These are phyloP conservation scores for Cataglyphis rosenhaueri DNA, from an alignment of 2,888 invertebrate species.

Conservation along the genomic window DNA sequence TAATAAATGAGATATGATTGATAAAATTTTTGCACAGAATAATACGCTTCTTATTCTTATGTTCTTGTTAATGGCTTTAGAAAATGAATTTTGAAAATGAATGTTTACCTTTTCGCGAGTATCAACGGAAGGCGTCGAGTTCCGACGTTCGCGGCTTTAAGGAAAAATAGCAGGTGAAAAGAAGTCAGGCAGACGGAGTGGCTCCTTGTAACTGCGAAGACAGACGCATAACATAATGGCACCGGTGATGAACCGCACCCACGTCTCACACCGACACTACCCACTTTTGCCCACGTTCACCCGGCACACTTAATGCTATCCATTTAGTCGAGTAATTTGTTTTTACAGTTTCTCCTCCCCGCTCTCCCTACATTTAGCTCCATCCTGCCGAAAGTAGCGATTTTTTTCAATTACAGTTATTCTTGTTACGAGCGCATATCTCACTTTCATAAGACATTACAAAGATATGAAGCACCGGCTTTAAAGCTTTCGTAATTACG, in stretches of 20 bases:
- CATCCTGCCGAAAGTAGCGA: slow-evolving; percentile 37
- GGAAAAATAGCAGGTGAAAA: slow-evolving; percentile 27
- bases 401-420: slow-evolving; percentile 55
- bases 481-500: slow-evolving; percentile 43
- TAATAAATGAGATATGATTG: slow-evolving; percentile 1
- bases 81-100: background rate
- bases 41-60: background rate
- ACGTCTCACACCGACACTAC: slow-evolving; percentile 72
- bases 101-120: slow-evolving; percentile 34
- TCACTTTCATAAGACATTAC: slow-evolving; percentile 47
- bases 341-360: slow-evolving; percentile 68
- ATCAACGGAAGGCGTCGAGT: slow-evolving; percentile 19
- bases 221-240: slow-evolving; percentile 69
- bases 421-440: slow-evolving; percentile 45
- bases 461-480: slow-evolving; percentile 25
- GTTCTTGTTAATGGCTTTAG: too few relatives aligned
- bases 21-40: slow-evolving; percentile 21
- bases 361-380: slow-evolving; percentile 38
- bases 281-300: slow-evolving; percentile 74
- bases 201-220: slow-evolving; percentile 66
- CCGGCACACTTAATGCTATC: slow-evolving; percentile 72
- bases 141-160: background rate
- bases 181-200: slow-evolving; percentile 62
- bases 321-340: slow-evolving; percentile 78
- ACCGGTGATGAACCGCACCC: slow-evolving; percentile 74